These are phyloP conservation scores for Homalodisca vitripennis DNA, from an alignment of 1,140 invertebrate genomes.

Conservation along the genomic window DNA sequence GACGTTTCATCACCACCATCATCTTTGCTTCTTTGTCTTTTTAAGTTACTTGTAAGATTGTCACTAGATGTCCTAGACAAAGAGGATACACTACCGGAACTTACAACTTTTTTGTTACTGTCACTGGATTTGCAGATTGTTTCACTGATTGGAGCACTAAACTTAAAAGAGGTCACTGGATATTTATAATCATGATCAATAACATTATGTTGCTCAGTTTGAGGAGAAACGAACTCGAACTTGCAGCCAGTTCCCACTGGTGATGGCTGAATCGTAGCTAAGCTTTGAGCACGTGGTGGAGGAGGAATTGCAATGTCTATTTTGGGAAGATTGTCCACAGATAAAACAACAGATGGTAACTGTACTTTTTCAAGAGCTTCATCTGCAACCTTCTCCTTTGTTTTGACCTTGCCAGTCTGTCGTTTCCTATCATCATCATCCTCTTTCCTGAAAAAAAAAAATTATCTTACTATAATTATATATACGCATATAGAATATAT, in stretches of 20 bases:
- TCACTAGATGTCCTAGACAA: background rate
- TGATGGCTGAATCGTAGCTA: background rate
- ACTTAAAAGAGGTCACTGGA: slow-evolving; percentile 55
- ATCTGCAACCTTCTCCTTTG: slow-evolving; percentile 47
- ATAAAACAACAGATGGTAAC: slow-evolving; percentile 58
- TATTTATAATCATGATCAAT: too few relatives aligned
- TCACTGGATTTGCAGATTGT: too few relatives aligned
- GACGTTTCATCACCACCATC: too few relatives aligned
- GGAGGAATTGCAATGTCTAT: slow-evolving; percentile 55
- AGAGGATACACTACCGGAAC: background rate
- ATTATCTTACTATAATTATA: background rate
- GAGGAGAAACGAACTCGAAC: background rate
- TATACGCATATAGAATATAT: background rate
- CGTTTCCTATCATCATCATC: background rate
- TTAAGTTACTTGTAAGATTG: background rate
- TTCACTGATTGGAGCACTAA: slow-evolving; percentile 53
- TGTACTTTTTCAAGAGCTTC: slow-evolving; percentile 51
- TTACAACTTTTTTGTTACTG: slow-evolving; percentile 27
- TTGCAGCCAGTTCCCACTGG: background rate
- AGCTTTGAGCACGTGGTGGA: slow-evolving; percentile 24
- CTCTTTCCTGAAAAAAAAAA: slow-evolving; percentile 20
- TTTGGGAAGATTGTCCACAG: slow-evolving; percentile 60
- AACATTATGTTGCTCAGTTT: too few relatives aligned
- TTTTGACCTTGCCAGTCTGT: slow-evolving; percentile 32
- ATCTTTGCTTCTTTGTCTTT: too few relatives aligned